Conservation (phyloP, 2,113 vertebrate genomes). For the Pimephales promelas region DNA sequence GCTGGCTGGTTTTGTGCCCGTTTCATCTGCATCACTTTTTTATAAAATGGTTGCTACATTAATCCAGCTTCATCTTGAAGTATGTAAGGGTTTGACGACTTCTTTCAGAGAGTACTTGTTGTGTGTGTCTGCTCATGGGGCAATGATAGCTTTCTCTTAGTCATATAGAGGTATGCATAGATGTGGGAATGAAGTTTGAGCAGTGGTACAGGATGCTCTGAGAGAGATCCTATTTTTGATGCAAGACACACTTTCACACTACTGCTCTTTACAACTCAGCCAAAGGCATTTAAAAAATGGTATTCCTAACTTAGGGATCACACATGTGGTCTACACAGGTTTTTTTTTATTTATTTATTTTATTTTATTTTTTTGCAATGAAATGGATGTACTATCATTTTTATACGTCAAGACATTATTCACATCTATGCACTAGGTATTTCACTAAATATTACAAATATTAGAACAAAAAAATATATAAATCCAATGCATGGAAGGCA, state of each 20-base stretch:
- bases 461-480: not conserved
- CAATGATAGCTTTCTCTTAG: not conserved
- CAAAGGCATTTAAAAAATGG: not conserved
- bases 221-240: not conserved
- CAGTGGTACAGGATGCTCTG: not conserved
- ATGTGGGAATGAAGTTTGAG: not conserved
- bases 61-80: constrained; percentile 12
- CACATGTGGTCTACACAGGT: too few species aligned
- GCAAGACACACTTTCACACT: not conserved
- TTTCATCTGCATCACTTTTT: constrained; percentile 12
- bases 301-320: not conserved
- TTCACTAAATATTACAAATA: not conserved
- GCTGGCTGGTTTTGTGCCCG: constrained; percentile 57
- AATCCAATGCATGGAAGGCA: not conserved
- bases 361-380: too few species aligned
- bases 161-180: not conserved
- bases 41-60: not conserved
- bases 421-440: not conserved
- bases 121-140: not conserved
- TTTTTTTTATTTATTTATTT: too few species aligned
- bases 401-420: not conserved
- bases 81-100: not conserved
- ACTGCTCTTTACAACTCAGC: not conserved
- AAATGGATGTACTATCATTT: too few species aligned
- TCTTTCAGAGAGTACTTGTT: too few species aligned